Percentiles rank a stretch among this genome's conserved stretches.
These are phyloP conservation scores for Paratilapia polleni DNA, from an alignment of 2,113 vertebrate genomes.

Conservation along the genomic window DNA sequence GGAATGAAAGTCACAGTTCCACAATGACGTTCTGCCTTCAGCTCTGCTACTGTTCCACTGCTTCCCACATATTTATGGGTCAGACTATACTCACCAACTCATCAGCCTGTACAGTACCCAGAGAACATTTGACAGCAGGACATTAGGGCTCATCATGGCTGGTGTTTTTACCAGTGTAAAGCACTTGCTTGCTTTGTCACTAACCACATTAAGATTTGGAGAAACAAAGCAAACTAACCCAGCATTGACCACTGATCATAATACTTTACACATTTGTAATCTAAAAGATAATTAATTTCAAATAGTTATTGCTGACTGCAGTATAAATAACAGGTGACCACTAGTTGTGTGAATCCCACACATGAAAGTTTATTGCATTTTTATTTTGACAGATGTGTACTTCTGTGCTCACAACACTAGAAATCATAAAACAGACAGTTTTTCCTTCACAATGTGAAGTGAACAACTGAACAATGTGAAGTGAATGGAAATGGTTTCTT, in stretches of 20 bases:
- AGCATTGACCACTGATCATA: neutral
- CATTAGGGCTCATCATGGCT: neutral
- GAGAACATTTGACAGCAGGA: neutral
- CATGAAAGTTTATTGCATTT: neutral
- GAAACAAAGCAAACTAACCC: conserved; percentile 4
- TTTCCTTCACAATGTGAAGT: neutral
- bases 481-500: neutral
- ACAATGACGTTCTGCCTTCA: conserved; percentile 35
- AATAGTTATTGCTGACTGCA: neutral
- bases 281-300: neutral
- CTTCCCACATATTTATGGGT: conserved; percentile 46
- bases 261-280: neutral
- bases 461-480: neutral
- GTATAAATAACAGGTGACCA: neutral
- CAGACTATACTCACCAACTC: neutral
- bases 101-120: conserved; percentile 17
- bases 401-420: neutral
- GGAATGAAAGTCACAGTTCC: conserved; percentile 79
- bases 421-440: neutral
- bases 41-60: conserved; percentile 39
- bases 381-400: neutral
- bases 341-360: neutral
- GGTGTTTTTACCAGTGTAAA: neutral
- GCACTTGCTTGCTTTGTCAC: neutral
- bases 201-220: neutral